phyloP scores from a whole-genome alignment of 2,888 invertebrate genomes.

The Stenichneumon culpator region DNA sequence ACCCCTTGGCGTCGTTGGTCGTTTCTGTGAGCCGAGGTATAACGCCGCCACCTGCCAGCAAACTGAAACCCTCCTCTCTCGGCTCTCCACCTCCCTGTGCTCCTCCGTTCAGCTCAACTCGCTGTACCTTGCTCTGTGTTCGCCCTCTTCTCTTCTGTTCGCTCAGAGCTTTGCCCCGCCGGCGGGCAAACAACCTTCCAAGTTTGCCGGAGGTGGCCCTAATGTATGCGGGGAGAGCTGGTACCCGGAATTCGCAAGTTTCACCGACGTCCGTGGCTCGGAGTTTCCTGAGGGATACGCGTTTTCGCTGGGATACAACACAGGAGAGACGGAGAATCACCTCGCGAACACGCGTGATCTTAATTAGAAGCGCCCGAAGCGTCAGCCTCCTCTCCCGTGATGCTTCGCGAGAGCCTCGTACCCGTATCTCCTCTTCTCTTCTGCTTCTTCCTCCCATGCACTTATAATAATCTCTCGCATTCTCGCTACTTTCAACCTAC shows the following conservation, averaged over 20 bases:
- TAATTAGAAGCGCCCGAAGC: slow-evolving; percentile 82
- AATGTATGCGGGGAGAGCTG: slow-evolving; percentile 84
- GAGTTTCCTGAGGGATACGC: slow-evolving; percentile 63
- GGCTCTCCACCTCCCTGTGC: slow-evolving; percentile 62
- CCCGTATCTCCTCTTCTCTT: neutral
- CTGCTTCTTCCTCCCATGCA: slow-evolving; percentile 34
- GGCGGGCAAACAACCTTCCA: slow-evolving; percentile 82
- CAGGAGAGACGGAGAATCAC: slow-evolving; percentile 54
- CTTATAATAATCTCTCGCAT: slow-evolving; percentile 3
- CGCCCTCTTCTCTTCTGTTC: slow-evolving; percentile 31
- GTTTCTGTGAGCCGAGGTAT: slow-evolving; percentile 49
- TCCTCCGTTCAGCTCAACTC: slow-evolving; percentile 73
- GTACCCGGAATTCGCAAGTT: slow-evolving; percentile 82
- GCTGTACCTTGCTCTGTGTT: slow-evolving; percentile 65
- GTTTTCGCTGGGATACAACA: slow-evolving; percentile 43
- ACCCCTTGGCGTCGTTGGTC: slow-evolving; percentile 76
- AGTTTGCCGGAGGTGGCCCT: slow-evolving; percentile 81
- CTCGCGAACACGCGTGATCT: slow-evolving; percentile 83
- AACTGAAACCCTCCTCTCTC: slow-evolving; percentile 57
- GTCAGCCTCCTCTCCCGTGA: slow-evolving; percentile 68
- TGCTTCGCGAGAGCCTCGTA: slow-evolving; percentile 35
- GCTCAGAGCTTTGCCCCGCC: slow-evolving; percentile 73
- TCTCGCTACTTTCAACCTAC: slow-evolving; percentile 21
- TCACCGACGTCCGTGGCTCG: slow-evolving; percentile 48
- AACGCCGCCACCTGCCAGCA: slow-evolving; percentile 62